Percentiles rank a stretch among this genome's conserved stretches.
phyloP scores from a whole-genome alignment of 2,797 vertebrate species.

The Macropus fuliginosus region DNA sequence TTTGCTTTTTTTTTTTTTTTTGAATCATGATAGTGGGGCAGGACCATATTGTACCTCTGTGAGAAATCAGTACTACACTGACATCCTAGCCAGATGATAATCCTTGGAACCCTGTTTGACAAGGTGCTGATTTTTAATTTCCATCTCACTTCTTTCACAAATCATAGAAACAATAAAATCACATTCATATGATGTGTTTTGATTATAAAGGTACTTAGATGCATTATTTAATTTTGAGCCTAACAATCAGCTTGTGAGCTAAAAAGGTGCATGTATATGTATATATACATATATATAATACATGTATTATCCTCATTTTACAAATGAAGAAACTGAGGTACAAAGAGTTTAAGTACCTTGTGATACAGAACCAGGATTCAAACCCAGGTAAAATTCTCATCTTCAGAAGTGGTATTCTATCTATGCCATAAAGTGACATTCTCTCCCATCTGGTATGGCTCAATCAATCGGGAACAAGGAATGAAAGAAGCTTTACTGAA shows the following conservation, averaged over 20 bases:
- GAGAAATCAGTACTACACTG: slow-evolving; percentile 51
- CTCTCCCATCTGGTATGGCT: neutral
- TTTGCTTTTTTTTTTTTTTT: slow-evolving; percentile 61
- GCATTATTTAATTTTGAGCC: neutral
- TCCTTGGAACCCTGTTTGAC: neutral
- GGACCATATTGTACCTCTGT: slow-evolving; percentile 65
- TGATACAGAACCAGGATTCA: neutral
- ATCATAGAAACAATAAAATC: neutral
- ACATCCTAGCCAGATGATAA: slow-evolving; percentile 34
- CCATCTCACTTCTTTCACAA: neutral
- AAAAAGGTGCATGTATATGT: neutral
- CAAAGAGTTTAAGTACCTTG: neutral
- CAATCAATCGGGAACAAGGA: neutral
- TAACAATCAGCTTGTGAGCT: neutral
- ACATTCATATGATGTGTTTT: neutral
- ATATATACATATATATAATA: neutral
- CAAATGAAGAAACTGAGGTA: neutral
- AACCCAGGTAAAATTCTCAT: neutral
- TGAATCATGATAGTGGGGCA: slow-evolving; percentile 62
- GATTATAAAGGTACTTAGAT: neutral
- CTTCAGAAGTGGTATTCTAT: neutral
- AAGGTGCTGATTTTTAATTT: neutral
- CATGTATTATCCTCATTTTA: neutral
- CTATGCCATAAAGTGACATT: neutral
- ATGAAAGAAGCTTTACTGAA: neutral